phyloP scores from a whole-genome alignment of 2,113 vertebrate species.

The Pleuronectes platessa region DNA sequence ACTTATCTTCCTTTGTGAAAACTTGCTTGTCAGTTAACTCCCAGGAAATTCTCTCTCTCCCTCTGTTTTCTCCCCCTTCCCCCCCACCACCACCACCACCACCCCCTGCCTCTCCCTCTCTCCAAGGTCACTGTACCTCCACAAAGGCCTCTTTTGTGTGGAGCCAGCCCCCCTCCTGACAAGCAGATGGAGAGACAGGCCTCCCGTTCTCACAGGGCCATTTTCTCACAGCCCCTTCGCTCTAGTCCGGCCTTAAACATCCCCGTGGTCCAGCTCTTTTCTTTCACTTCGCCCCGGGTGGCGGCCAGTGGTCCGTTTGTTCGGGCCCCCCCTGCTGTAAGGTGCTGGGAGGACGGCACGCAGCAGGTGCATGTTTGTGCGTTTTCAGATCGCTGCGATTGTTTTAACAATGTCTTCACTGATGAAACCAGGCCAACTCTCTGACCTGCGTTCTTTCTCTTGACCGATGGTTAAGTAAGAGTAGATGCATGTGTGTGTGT shows the following conservation, averaged over 20 bases:
- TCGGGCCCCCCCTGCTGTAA: conserved; percentile 42
- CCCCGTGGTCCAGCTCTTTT: conserved; percentile 13
- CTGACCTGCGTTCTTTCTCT: conserved; percentile 51
- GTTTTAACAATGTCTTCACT: conserved; percentile 39
- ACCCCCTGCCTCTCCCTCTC: conserved; percentile 14
- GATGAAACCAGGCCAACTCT: conserved; percentile 25
- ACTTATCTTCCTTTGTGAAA: background rate
- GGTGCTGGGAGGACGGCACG: conserved; percentile 32
- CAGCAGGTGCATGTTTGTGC: conserved; percentile 46
- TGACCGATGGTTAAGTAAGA: conserved; percentile 40
- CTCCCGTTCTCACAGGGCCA: conserved; percentile 64
- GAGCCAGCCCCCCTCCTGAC: conserved; percentile 57
- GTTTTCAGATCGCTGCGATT: conserved; percentile 1
- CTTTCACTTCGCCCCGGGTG: conserved; percentile 28
- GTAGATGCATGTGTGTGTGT: conserved; percentile 6
- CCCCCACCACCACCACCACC: background rate
- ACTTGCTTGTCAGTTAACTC: background rate
- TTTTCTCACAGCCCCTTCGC: conserved; percentile 76
- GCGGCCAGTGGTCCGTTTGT: conserved; percentile 16
- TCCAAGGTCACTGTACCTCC: conserved; percentile 68
- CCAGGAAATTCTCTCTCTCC: conserved; percentile 10
- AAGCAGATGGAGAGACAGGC: conserved; percentile 69
- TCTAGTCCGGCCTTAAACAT: conserved; percentile 42
- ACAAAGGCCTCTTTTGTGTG: conserved; percentile 78
- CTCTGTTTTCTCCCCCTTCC: background rate